Percentiles rank a stretch among this genome's conserved stretches.
Evolutionary conservation across 1,140 invertebrate species (phyloP).

Genomic region (Orius insidiosus): DNA sequence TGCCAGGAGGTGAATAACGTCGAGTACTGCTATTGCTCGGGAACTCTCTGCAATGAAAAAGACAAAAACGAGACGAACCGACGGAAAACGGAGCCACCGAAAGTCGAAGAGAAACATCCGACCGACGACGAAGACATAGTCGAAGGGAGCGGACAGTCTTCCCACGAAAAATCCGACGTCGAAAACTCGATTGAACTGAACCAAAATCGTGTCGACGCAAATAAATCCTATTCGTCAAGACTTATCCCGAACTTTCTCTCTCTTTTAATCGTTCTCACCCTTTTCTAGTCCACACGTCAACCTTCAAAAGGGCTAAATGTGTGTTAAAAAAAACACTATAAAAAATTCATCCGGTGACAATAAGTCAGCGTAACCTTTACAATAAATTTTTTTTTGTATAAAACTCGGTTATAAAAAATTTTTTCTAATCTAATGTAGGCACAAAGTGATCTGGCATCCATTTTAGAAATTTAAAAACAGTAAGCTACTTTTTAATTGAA

Average conservation of each 20-base stretch:
- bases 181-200: too few relatives aligned
- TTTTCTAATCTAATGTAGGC: too few relatives aligned
- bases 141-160: conserved; percentile 1
- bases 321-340: background rate
- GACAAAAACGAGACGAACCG: conserved; percentile 1
- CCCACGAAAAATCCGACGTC: too few relatives aligned
- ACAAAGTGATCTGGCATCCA: too few relatives aligned
- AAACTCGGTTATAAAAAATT: too few relatives aligned
- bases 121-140: conserved; percentile 8
- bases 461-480: too few relatives aligned
- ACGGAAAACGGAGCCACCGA: conserved; percentile 9
- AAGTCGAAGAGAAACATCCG: conserved; percentile 6
- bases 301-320: background rate
- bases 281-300: background rate
- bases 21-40: conserved; percentile 33
- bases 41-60: conserved; percentile 31
- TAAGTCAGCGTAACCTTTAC: too few relatives aligned
- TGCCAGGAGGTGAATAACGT: conserved; percentile 30
- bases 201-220: too few relatives aligned
- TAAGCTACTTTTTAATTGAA: too few relatives aligned
- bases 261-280: background rate
- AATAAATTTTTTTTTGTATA: too few relatives aligned
- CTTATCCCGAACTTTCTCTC: background rate
- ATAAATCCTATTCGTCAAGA: too few relatives aligned
- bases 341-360: too few relatives aligned